Base-by-base conservation (phyloP, 1,140 invertebrate genomes). In the Batillaria attramentaria region DNA sequence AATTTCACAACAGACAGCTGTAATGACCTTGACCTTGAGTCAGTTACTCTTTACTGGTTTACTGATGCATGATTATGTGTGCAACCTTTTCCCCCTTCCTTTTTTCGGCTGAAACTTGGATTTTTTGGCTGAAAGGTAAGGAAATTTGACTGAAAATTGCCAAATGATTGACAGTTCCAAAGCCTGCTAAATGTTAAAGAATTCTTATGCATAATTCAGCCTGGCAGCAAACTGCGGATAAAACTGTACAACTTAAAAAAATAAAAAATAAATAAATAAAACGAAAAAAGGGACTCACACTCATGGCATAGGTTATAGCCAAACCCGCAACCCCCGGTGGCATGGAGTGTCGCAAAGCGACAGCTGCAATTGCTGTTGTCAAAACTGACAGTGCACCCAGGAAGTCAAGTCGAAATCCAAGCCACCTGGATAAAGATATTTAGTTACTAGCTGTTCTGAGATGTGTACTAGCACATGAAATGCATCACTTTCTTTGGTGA, bases 321-420 rank as follows among this genome's bases (percentile, higher is more conserved):
- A 91, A 82, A 8, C 91, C 91, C 46, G 91, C 86, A 13, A 85
- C 72, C 18, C 86, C 83, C 24, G 87, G 80, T 41, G 60, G 79
- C 28, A 81, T 79, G 18, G 74, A 72, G 3, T 95, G 93, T 77
- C 94, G 93, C 42, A 92, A 93, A 42, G 97, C 87, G 3, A 98
- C 97, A 78, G 96, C 95, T 90, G 99, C 97, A 31, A 98, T 85
- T 1, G 96, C 95, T 69, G 97, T 93, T 87, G 96, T 96, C 84
- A 99, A 94, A 79, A 99, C 97, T 81, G 99, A 83, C 3, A 87
- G 69, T 70, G 89, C 85, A 3, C 91, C 90, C 4, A 90, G 54
- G 57, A 89, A 85, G 65, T 92, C 91, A 10, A 92, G 80, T 66
- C 89, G 72, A 37, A 91, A 78, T 16, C 89, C 88, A 4, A 92